Conservation (phyloP, 2,113 vertebrate genomes). For the Ginglymostoma cirratum region DNA sequence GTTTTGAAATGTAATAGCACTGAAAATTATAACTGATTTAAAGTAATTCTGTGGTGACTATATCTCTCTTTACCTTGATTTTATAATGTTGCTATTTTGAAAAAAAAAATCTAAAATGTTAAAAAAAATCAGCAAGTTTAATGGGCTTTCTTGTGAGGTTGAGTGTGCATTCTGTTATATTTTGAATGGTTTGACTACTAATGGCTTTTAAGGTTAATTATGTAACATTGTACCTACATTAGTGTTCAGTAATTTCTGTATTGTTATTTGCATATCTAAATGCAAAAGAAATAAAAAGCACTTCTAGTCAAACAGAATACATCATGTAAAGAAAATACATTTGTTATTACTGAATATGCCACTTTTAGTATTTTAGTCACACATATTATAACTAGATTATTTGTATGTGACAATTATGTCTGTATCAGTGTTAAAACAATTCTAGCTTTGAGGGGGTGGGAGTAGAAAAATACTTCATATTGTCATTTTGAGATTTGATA, state of each 20-base stretch:
- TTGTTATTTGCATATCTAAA: slow-evolving; percentile 74
- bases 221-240: slow-evolving; percentile 82
- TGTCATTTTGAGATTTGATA: slow-evolving; percentile 98
- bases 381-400: slow-evolving; percentile 76
- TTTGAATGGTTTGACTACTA: slow-evolving; percentile 80
- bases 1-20: slow-evolving; percentile 39
- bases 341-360: slow-evolving; percentile 63
- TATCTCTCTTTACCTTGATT: slow-evolving; percentile 36
- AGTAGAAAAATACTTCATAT: slow-evolving; percentile 81
- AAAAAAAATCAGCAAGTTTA: slow-evolving; percentile 61
- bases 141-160: slow-evolving; percentile 76
- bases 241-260: slow-evolving; percentile 82
- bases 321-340: slow-evolving; percentile 59
- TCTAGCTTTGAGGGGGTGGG: slow-evolving; percentile 70
- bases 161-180: slow-evolving; percentile 67
- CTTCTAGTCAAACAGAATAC: slow-evolving; percentile 35
- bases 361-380: slow-evolving; percentile 70
- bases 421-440: slow-evolving; percentile 59
- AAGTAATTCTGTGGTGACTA: slow-evolving; percentile 38
- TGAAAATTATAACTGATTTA: slow-evolving; percentile 37
- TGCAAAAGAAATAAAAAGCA: slow-evolving; percentile 60
- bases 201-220: slow-evolving; percentile 83
- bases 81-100: slow-evolving; percentile 38
- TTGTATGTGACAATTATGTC: slow-evolving; percentile 73
- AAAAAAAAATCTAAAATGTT: slow-evolving; percentile 2